phyloP scores from a whole-genome alignment of 2,888 invertebrate species.

The Chironomus tentans region DNA sequence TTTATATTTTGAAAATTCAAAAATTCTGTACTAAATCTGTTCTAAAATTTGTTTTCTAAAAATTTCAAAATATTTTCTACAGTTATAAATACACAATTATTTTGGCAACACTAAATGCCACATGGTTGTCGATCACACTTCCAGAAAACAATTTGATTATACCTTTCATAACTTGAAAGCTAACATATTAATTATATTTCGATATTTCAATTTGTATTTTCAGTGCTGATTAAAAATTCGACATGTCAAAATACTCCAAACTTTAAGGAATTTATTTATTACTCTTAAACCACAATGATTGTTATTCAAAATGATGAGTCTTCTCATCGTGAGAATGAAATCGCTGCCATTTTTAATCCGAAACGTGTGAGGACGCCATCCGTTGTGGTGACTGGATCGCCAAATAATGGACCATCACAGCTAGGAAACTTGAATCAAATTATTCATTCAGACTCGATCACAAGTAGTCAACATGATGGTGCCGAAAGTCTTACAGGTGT shows the following conservation, averaged over 20 bases:
- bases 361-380: constrained; percentile 59
- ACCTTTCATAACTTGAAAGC: too few species aligned
- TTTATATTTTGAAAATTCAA: not conserved
- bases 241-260: too few species aligned
- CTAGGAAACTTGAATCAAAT: constrained; percentile 44
- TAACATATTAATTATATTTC: too few species aligned
- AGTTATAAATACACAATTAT: too few species aligned
- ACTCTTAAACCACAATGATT: not conserved
- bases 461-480: constrained; percentile 55
- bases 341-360: constrained; percentile 74
- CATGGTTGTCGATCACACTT: too few species aligned
- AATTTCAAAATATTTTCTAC: too few species aligned
- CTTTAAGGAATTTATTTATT: too few species aligned
- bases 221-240: not conserved
- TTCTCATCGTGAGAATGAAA: constrained; percentile 51
- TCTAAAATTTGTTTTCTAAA: too few species aligned
- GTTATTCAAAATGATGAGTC: constrained; percentile 18
- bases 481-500: constrained; percentile 36
- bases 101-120: too few species aligned
- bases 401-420: constrained; percentile 45
- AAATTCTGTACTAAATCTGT: not conserved
- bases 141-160: too few species aligned
- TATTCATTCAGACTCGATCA: constrained; percentile 47
- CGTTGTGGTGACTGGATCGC: constrained; percentile 51
- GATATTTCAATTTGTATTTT: not conserved